Conservation (phyloP, 2,797 vertebrate genomes). For the Pelodytes ibericus region DNA sequence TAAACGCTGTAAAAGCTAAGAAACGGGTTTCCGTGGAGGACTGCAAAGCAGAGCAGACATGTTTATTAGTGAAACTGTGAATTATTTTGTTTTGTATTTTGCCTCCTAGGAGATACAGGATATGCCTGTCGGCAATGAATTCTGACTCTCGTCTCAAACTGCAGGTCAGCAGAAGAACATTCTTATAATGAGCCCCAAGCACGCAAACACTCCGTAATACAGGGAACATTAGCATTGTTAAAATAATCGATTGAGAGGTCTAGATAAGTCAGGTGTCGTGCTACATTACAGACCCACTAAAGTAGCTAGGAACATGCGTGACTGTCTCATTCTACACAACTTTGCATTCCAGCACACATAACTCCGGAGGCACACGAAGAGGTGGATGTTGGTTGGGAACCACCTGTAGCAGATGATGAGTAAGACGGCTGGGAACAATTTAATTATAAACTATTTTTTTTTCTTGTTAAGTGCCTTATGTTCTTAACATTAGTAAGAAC, state of each 20-base stretch:
- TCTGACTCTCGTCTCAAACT: neutral
- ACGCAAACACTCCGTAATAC: neutral
- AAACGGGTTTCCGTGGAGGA: neutral
- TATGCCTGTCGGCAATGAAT: neutral
- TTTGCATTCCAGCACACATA: neutral
- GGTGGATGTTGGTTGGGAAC: neutral
- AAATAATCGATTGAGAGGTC: neutral
- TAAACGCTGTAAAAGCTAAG: neutral
- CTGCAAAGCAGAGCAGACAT: neutral
- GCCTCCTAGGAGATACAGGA: slow-evolving; percentile 3
- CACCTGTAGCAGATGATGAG: neutral
- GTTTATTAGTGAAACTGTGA: neutral
- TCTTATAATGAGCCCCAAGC: neutral
- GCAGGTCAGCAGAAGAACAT: neutral
- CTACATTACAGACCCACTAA: neutral
- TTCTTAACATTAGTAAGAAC: too few species aligned
- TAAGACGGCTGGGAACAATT: neutral
- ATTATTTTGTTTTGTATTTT: slow-evolving; percentile 11
- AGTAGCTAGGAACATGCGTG: too few species aligned
- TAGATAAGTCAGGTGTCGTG: neutral
- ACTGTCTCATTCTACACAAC: neutral
- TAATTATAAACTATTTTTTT: neutral
- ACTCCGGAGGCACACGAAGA: neutral
- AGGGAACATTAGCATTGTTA: neutral
- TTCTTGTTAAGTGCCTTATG: too few species aligned